Conservation (phyloP, 2,797 vertebrate species). For the Sebastes iracundus region DNA sequence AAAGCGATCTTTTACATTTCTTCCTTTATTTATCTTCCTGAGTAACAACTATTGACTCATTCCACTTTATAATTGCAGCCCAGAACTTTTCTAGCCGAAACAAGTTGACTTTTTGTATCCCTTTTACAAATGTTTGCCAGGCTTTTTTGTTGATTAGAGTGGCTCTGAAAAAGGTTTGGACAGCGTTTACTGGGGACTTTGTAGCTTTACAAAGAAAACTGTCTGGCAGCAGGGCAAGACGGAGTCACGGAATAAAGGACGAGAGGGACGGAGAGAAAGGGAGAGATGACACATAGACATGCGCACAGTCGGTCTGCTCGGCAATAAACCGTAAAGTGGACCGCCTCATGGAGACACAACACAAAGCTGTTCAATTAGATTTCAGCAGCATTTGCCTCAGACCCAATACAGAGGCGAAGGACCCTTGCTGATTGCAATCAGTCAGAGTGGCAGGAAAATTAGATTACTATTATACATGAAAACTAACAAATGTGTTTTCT, state of each 20-base stretch:
- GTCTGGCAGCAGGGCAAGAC: slow-evolving; percentile 41
- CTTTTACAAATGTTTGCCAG: slow-evolving; percentile 18
- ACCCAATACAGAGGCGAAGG: slow-evolving; percentile 51
- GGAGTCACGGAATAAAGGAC: slow-evolving; percentile 30
- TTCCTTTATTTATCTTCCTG: slow-evolving; percentile 4
- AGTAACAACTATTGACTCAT: slow-evolving; percentile 13
- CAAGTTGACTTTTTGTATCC: slow-evolving; percentile 39
- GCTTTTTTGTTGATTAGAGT: slow-evolving; percentile 46
- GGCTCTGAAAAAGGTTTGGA: slow-evolving; percentile 17
- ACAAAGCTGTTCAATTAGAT: slow-evolving; percentile 76
- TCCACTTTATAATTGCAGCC: slow-evolving; percentile 21
- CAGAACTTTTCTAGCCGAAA: slow-evolving; percentile 6
- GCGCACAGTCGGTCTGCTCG: slow-evolving; percentile 19
- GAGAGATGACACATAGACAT: slow-evolving; percentile 35
- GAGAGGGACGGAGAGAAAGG: slow-evolving; percentile 7
- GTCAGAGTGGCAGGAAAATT: slow-evolving; percentile 75
- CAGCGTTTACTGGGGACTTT: slow-evolving; percentile 43
- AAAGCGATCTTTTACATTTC: background rate
- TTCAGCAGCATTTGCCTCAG: slow-evolving; percentile 58
- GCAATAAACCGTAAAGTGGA: slow-evolving; percentile 63
- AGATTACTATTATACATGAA: slow-evolving; percentile 71
- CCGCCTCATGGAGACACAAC: slow-evolving; percentile 52
- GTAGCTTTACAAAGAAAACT: slow-evolving; percentile 48
- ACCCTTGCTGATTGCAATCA: slow-evolving; percentile 77
- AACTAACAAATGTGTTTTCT: slow-evolving; percentile 54